phyloP scores from a whole-genome alignment of 2,888 invertebrate species.

The Eilema griseolum region DNA sequence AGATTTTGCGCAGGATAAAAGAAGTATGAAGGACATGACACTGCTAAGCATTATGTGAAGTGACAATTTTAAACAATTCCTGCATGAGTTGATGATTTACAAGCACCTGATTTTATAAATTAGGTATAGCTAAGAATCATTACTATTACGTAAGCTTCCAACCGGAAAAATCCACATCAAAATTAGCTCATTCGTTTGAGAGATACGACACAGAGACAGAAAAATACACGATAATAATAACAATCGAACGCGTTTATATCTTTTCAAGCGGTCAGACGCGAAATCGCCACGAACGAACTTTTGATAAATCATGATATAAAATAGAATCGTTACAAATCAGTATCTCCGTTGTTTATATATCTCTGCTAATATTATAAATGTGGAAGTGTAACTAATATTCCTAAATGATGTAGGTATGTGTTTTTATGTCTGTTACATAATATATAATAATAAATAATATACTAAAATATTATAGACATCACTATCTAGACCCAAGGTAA shows the following conservation, averaged over 20 bases:
- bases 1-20: too few relatives aligned
- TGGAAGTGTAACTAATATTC: too few relatives aligned
- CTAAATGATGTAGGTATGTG: too few relatives aligned
- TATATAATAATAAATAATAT: too few relatives aligned
- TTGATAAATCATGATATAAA: not conserved
- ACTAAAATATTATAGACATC: too few relatives aligned
- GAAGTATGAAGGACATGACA: not conserved
- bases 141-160: not conserved
- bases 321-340: not conserved
- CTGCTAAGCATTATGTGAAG: not conserved
- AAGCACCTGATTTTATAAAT: not conserved
- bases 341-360: not conserved
- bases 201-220: not conserved
- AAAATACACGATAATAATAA: not conserved
- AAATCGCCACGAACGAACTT: not conserved
- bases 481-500: too few relatives aligned
- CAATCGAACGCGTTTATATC: slow-evolving; percentile 16
- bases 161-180: not conserved
- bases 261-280: not conserved
- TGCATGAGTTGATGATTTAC: not conserved
- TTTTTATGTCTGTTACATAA: too few relatives aligned
- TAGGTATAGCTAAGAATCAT: not conserved
- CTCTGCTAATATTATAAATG: too few relatives aligned
- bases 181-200: not conserved
- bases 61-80: not conserved